Base-by-base conservation (phyloP, 2,797 vertebrate genomes). In the Amblyraja radiata region DNA sequence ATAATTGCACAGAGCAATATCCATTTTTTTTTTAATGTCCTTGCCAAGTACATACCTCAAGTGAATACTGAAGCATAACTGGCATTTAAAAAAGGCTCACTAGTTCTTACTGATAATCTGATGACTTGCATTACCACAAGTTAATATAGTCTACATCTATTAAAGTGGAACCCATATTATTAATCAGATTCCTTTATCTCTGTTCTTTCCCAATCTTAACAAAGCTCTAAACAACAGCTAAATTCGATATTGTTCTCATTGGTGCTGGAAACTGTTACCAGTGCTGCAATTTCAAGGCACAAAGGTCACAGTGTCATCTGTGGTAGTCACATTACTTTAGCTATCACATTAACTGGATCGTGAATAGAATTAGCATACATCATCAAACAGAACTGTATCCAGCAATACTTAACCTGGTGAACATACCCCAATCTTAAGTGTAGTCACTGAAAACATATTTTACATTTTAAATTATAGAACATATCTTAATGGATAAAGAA, bases 381-480 rank as follows among this genome's bases (percentile, higher is more conserved):
- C 97, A 98, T 98, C 98, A 98, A 97, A 97, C 96, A 97, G 97
- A 98, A 98, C 97, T 97, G 97, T 97, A 98, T 97, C 97, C 96
- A 97, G 97, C 98, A 92, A 92, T 92, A 98, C 97, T 98, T 98
- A 98, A 98, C 98, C 98, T 98, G 97, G 97, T 95, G 97, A 98
- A 98, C 98, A 96, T 97, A 97, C 97, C 97, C 96, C 97, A 97
- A 97, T 97, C 97, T 95, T 97, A 98, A 97, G 96, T 97, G 97
- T 97, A 97, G 97, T 97, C 97, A 97, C 96, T 97, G 96, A 97
- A 97, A 97, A 96, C 97, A 98, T 98, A 98, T 98, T 99, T 98
- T 98, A 98, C 98, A 98, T 99, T 98, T 98, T 98, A 98, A 99
- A 99, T 98, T 98, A 98, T 98, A 99, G 98, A 98, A 99, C 98